Percentiles rank a stretch among this genome's conserved stretches.
These are phyloP conservation scores for Chromobotia macracanthus DNA, from an alignment of 2,797 vertebrate genomes.

Conservation along the genomic window DNA sequence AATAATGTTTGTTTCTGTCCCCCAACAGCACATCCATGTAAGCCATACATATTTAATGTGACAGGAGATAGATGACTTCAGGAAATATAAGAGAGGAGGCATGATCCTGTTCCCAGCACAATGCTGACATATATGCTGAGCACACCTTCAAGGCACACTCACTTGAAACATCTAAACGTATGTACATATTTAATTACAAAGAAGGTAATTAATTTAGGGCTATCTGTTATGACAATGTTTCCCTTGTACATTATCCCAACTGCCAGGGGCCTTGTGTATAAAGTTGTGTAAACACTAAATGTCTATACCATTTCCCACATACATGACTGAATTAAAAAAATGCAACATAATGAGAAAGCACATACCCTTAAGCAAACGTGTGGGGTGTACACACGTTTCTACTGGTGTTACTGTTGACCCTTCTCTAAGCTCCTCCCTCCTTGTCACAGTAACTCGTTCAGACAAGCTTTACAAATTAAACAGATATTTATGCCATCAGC, in stretches of 20 bases:
- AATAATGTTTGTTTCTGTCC: slow-evolving; percentile 57
- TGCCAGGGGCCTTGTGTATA: neutral
- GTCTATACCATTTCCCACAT: neutral
- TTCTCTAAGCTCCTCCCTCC: too few species aligned
- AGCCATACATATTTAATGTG: slow-evolving; percentile 59
- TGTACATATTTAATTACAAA: slow-evolving; percentile 8
- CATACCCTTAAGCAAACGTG: neutral
- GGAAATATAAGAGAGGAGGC: slow-evolving; percentile 47
- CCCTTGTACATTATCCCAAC: neutral
- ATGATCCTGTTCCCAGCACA: slow-evolving; percentile 35
- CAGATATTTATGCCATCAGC: too few species aligned
- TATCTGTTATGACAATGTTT: neutral
- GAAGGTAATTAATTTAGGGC: slow-evolving; percentile 10
- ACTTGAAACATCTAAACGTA: slow-evolving; percentile 16
- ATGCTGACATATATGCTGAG: slow-evolving; percentile 33
- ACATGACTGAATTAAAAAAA: neutral
- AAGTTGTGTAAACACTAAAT: neutral
- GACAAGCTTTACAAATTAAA: too few species aligned
- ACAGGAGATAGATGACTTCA: slow-evolving; percentile 52
- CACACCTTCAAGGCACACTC: slow-evolving; percentile 39
- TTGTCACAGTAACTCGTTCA: too few species aligned
- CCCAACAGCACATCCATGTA: slow-evolving; percentile 49
- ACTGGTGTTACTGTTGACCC: too few species aligned
- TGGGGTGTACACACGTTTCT: neutral
- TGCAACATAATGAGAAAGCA: neutral